Evolutionary conservation across 2,797 vertebrate species (phyloP).

Genomic region (Phrynocephalus forsythii): DNA sequence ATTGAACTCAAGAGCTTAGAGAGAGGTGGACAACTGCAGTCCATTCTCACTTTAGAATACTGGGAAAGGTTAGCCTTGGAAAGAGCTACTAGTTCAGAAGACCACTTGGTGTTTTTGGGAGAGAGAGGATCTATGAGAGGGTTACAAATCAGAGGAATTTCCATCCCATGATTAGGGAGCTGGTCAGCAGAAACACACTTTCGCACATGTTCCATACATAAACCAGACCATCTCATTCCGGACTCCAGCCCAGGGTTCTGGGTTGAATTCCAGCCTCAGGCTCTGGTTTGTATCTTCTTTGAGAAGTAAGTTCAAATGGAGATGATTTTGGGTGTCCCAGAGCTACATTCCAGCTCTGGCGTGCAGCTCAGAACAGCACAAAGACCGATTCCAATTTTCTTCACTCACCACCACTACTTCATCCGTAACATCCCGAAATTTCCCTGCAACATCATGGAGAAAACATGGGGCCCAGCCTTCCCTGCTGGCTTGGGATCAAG

Average conservation of each 20-base stretch:
- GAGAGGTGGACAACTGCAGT: too few relatives aligned
- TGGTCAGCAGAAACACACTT: neutral
- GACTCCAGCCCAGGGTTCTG: neutral
- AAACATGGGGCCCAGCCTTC: neutral
- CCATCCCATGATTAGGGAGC: neutral
- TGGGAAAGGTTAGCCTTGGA: neutral
- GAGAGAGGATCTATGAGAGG: neutral
- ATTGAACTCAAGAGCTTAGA: neutral
- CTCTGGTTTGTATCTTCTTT: conserved; percentile 17
- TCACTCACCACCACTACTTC: neutral
- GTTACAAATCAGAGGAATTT: neutral
- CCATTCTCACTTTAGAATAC: too few relatives aligned
- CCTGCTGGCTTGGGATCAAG: neutral
- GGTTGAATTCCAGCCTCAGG: neutral
- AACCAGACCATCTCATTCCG: neutral
- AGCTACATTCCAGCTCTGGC: neutral
- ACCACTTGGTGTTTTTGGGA: neutral
- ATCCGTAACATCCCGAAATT: neutral
- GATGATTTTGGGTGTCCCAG: neutral
- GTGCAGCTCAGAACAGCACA: neutral
- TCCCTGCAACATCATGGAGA: neutral
- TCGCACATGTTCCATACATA: neutral
- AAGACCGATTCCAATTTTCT: neutral
- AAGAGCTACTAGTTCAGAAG: neutral
- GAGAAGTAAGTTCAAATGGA: neutral